Conservation (phyloP, 37 sponge, comb jelly and placozoan species). For the Agelas oroides region DNA sequence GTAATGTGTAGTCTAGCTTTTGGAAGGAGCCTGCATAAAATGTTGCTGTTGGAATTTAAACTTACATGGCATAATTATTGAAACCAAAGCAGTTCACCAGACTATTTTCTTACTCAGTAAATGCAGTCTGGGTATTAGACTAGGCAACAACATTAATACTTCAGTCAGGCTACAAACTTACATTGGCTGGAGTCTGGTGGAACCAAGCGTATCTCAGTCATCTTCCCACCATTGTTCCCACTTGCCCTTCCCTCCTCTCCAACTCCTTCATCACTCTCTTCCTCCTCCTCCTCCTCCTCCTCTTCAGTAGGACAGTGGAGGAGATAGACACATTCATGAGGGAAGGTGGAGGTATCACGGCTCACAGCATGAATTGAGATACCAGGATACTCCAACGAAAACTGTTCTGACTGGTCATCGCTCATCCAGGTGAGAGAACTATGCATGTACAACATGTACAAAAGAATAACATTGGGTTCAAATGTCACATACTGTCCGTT, state of each 20-base stretch:
- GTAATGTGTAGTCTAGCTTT: too few relatives aligned
- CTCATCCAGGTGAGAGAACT: conserved; percentile 54
- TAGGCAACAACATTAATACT: neutral
- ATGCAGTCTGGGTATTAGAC: too few relatives aligned
- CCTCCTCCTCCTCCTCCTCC: conserved; percentile 22
- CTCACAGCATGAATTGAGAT: conserved; percentile 77
- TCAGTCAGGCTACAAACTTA: conserved; percentile 15
- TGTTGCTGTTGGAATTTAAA: too few relatives aligned
- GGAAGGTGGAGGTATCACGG: conserved; percentile 58
- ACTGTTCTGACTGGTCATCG: neutral
- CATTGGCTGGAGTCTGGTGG: conserved; percentile 46
- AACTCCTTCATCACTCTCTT: conserved; percentile 18
- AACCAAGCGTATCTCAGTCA: conserved; percentile 48
- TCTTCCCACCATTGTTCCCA: conserved; percentile 9
- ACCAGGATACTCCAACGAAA: conserved; percentile 55
- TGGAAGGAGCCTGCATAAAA: too few relatives aligned
- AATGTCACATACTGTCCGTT: too few relatives aligned
- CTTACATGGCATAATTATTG: too few relatives aligned
- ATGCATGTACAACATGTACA: too few relatives aligned
- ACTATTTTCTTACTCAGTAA: too few relatives aligned
- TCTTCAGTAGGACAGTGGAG: conserved; percentile 5
- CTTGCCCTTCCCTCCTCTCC: neutral
- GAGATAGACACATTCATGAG: conserved; percentile 66
- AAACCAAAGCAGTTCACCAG: too few relatives aligned
- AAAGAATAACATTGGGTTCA: too few relatives aligned